Conservation (phyloP, 2,797 vertebrate genomes). For the Liparis tanakae region DNA sequence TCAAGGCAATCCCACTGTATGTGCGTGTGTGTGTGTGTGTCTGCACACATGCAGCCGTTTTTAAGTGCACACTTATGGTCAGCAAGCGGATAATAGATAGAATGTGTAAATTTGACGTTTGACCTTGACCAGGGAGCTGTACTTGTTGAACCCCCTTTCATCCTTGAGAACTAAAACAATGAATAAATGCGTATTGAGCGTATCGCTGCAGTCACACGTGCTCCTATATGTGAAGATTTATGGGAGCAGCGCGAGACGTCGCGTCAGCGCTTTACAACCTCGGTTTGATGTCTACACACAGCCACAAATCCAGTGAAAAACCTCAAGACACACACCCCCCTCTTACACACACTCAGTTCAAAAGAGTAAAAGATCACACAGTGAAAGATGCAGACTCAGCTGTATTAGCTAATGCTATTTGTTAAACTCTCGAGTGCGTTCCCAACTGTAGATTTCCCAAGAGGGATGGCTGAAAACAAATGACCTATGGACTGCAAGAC, state of each 20-base stretch:
- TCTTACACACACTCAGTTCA: conserved; percentile 17
- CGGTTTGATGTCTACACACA: conserved; percentile 35
- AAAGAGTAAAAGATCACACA: conserved; percentile 54
- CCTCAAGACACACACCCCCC: background rate
- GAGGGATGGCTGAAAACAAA: conserved; percentile 57
- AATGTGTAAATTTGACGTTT: conserved; percentile 31
- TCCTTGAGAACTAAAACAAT: conserved; percentile 18
- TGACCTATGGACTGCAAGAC: conserved; percentile 26
- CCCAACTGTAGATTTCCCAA: conserved; percentile 70
- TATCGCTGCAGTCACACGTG: conserved; percentile 25
- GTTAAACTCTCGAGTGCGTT: conserved; percentile 57
- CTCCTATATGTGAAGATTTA: conserved; percentile 53
- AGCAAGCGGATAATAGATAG: conserved; percentile 24
- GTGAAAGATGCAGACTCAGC: conserved; percentile 72
- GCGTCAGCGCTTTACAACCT: conserved; percentile 41
- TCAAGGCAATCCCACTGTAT: conserved; percentile 44
- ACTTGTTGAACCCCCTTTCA: conserved; percentile 22
- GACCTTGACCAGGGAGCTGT: conserved; percentile 37
- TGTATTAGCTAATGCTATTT: conserved; percentile 74
- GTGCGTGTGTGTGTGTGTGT: conserved; percentile 24
- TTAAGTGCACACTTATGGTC: conserved; percentile 42
- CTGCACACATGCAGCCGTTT: conserved; percentile 44
- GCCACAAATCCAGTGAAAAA: conserved; percentile 6
- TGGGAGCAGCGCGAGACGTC: conserved; percentile 24
- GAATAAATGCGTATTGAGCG: conserved; percentile 23